Base-by-base conservation (phyloP, 2,113 vertebrate species). In the Mionectes macconnelli region DNA sequence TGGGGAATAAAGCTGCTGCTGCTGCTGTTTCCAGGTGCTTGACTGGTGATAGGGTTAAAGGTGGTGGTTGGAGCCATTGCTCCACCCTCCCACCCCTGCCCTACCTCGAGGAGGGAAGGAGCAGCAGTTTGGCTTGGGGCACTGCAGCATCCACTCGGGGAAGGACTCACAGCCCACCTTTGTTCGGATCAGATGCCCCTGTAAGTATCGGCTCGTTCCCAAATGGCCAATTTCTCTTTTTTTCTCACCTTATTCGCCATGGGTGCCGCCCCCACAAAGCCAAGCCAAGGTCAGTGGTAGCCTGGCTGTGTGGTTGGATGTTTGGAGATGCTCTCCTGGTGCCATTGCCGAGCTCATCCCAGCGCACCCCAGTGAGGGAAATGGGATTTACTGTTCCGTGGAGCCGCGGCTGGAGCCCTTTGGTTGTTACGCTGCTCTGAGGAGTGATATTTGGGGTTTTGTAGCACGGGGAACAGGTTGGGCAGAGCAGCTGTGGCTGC, bases 281-380 rank as follows among this genome's bases (percentile, higher is more conserved):
- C 84, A 45, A 37, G 49, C 8, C 52, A 7, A 10, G 30, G 4
- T 2, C 7, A 42, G 27, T 1, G 2, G 21, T 14, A 40, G 44
- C 6, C 1, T 6, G 44, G 2, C 64, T 10, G 42, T 4, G 17
- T 7, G 9, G 55, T 7, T 3, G 6, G 45, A 5, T 10, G n/a
- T 22, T 20, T 19, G 90, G 30, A 53, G 59, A 33, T 6, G 5
- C 21, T 31, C 45, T 17, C 2, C 2, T 25, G 59, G 40, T 1
- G 8, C 27, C 4, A 8, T 12, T n/a, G 50, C 70, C 1, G 7
- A 57, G 42, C 50, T 40, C 44, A 4, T 49, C 44, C 50, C 35
- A 8, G 33, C 31, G 21, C 44, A 10, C 15, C 49, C 52, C 59
- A 11, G 37, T 3, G 4, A 15, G 12, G 22, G 30, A 12, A 53